These are phyloP conservation scores for Parasteatoda lunata DNA, from an alignment of 2,888 invertebrate species.

Conservation along the genomic window DNA sequence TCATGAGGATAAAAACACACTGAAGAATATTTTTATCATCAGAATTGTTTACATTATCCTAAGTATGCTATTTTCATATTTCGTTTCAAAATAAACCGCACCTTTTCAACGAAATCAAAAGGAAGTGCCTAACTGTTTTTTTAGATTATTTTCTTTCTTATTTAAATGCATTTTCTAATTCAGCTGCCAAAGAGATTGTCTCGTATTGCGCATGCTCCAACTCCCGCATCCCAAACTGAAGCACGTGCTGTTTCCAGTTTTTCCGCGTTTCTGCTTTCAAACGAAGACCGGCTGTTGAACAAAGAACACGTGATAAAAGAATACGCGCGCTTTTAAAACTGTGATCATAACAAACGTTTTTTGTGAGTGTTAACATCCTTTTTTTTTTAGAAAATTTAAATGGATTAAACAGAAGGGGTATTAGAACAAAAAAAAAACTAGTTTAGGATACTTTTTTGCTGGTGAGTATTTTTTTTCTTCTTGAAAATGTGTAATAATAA, in stretches of 20 bases:
- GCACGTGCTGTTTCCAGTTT: neutral
- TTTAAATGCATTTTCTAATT: too few species aligned
- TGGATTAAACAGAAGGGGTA: neutral
- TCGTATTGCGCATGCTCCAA: neutral
- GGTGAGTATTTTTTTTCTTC: neutral
- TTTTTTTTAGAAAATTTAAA: neutral
- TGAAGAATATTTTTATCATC: too few species aligned
- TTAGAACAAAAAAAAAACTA: neutral
- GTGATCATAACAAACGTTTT: neutral
- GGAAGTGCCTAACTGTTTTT: too few species aligned
- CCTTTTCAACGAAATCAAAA: too few species aligned
- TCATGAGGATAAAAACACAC: too few species aligned
- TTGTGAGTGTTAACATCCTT: neutral
- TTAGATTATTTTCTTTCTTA: too few species aligned
- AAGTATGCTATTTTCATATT: too few species aligned
- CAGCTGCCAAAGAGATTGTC: too few species aligned
- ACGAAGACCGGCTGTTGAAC: neutral
- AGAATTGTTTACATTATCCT: too few species aligned
- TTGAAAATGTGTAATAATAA: neutral
- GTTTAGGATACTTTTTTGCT: neutral
- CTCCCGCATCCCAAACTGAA: neutral
- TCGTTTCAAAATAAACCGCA: too few species aligned
- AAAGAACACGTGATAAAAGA: neutral
- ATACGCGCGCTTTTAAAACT: neutral
- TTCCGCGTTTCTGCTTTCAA: neutral